Evolutionary conservation across 2,888 invertebrate species (phyloP), one percentile per base, ranked within the genome.

Genomic region (Uropetala carovei): DNA sequence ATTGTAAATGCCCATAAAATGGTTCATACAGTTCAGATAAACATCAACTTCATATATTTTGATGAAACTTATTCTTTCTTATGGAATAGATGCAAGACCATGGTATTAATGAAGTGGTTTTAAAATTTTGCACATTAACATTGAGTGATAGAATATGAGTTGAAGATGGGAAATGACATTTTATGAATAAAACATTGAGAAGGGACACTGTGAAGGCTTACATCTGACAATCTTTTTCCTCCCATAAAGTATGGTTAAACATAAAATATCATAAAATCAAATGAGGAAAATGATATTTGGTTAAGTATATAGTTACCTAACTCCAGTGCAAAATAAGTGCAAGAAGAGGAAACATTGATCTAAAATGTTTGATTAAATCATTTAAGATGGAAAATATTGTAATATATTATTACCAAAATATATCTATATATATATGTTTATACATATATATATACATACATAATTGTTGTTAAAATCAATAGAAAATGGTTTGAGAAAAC

Each of bases 381-480:
- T 92, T 60, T 85, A 68, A 60, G 57, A 64, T 84, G 75, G 57
- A 60, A 85, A 92, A 92, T 68, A 89, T 43, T 64, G 89, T 60
- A 89, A 89, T 64, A 89, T 68, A 89, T 68, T 86, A 86, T 86
- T 86, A 64, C 86, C 59, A 86, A 83, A 43, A 83, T 56, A 83
- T 83, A 83, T 83, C 43, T 81, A 64, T 64, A 64, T 64, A 81
- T 83, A 83, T 83, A 83, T 83, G 81, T 81, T 58, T 64, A 59
- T 64, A 92, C 83, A 43, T 27, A 85, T 60, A 92, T 82, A 84
- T 60, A 91, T 92, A 75, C 43, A 82, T 75, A 68, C 60, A 30
- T 92, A 68, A 60, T 75, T 58, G 81, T 92, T 92, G 58, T 92
- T 92, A 89, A 81, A 92, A 92, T 81, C 43, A 81, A 81, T 92